These are phyloP conservation scores for Condylostylus longicornis DNA, from an alignment of 1,140 invertebrate species.

Conservation along the genomic window DNA sequence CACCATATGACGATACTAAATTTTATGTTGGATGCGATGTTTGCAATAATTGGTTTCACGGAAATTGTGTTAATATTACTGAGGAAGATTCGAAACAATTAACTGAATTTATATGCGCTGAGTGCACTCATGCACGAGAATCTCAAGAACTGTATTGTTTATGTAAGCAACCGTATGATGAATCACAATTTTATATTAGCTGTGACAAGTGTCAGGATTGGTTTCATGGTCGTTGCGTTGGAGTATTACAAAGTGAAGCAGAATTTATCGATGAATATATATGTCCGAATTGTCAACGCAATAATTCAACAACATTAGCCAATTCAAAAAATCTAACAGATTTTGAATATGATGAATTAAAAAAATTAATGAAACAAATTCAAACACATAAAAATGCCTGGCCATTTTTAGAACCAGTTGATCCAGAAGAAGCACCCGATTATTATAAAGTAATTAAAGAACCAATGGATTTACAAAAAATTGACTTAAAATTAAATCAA, in stretches of 20 bases:
- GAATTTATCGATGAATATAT: conserved; percentile 92
- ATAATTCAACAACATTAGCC: conserved; percentile 72
- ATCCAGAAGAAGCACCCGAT: conserved; percentile 86
- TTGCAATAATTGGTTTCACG: conserved; percentile 98
- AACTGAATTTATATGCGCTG: conserved; percentile 76
- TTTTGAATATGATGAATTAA: conserved; percentile 71
- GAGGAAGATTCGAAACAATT: conserved; percentile 83
- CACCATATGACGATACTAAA: conserved; percentile 86
- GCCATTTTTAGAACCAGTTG: conserved; percentile 94
- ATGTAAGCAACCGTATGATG: conserved; percentile 91
- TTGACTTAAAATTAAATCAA: conserved; percentile 75
- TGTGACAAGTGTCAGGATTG: conserved; percentile 97
- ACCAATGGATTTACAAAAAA: conserved; percentile 92
- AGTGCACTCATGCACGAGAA: conserved; percentile 71
- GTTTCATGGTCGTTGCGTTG: conserved; percentile 97
- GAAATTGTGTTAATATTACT: conserved; percentile 87
- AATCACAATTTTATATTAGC: conserved; percentile 96
- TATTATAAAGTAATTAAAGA: conserved; percentile 97
- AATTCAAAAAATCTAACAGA: conserved; percentile 74
- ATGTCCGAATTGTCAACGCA: conserved; percentile 86
- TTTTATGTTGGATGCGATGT: conserved; percentile 96
- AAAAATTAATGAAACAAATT: conserved; percentile 77
- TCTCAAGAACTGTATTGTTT: conserved; percentile 90
- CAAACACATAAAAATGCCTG: conserved; percentile 86
- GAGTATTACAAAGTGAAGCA: conserved; percentile 84